A percentile compares a stretch with the other conserved stretches of the same genome.
These are phyloP conservation scores for Sesamia inferens DNA, from an alignment of 2,888 invertebrate species.

Conservation along the genomic window DNA sequence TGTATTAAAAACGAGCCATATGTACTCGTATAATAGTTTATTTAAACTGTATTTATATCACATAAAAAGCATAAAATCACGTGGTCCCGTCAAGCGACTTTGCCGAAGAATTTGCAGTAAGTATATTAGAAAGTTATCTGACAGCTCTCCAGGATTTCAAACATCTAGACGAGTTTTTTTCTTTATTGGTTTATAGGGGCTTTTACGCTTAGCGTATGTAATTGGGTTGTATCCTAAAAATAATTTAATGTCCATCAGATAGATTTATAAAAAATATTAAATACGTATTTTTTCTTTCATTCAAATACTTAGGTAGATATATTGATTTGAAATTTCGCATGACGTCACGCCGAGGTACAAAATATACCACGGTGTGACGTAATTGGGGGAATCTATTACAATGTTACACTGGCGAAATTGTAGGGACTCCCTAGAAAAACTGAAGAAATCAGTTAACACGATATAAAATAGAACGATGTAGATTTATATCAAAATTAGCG, in stretches of 20 bases:
- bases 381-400: background rate
- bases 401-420: background rate
- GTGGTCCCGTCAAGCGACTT: conserved; percentile 15
- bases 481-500: background rate
- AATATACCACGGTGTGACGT: no score
- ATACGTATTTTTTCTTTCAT: no score
- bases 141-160: conserved; percentile 26
- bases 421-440: background rate
- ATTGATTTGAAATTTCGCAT: no score
- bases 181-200: no score
- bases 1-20: background rate
- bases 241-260: no score
- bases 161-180: conserved; percentile 15
- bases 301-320: no score
- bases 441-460: background rate
- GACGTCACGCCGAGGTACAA: no score
- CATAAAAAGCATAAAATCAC: conserved; percentile 19
- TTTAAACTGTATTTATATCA: background rate
- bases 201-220: no score
- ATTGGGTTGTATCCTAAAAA: no score
- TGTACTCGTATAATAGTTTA: background rate
- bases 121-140: conserved; percentile 34
- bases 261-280: no score
- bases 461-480: background rate
- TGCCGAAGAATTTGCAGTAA: conserved; percentile 25